These are phyloP conservation scores for Lepus timidus DNA, from an alignment of 2,113 vertebrate genomes.

Conservation along the genomic window DNA sequence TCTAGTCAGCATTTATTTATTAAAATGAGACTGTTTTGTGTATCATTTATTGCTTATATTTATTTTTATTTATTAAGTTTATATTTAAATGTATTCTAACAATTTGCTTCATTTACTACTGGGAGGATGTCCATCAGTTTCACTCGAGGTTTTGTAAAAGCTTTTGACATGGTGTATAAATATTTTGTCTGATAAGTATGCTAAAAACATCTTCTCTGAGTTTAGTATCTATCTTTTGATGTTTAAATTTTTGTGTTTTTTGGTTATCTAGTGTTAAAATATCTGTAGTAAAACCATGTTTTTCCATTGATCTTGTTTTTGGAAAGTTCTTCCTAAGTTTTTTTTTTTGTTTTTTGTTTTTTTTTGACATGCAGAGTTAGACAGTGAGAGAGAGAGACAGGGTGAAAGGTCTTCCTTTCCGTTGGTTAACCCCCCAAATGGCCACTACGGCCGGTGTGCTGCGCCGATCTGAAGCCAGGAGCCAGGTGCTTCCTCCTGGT, in stretches of 20 bases:
- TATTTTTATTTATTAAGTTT: not conserved
- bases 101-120: not conserved
- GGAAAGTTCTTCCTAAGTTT: not conserved
- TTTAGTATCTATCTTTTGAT: constrained; percentile 1
- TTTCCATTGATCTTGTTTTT: not conserved
- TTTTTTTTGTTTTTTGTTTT: no score
- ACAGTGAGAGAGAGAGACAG: no score
- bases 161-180: not conserved
- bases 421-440: no score
- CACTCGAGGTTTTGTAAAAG: not conserved
- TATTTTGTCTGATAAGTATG: not conserved
- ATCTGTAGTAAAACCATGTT: not conserved
- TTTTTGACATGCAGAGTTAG: no score
- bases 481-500: no score
- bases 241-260: not conserved
- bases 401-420: no score
- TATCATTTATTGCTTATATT: not conserved
- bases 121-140: not conserved
- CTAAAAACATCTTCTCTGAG: not conserved
- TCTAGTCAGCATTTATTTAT: not conserved
- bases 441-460: no score
- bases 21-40: not conserved
- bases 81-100: not conserved
- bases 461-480: no score
- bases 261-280: not conserved